phyloP scores from a whole-genome alignment of 2,797 vertebrate genomes.

The Mus caroli region DNA sequence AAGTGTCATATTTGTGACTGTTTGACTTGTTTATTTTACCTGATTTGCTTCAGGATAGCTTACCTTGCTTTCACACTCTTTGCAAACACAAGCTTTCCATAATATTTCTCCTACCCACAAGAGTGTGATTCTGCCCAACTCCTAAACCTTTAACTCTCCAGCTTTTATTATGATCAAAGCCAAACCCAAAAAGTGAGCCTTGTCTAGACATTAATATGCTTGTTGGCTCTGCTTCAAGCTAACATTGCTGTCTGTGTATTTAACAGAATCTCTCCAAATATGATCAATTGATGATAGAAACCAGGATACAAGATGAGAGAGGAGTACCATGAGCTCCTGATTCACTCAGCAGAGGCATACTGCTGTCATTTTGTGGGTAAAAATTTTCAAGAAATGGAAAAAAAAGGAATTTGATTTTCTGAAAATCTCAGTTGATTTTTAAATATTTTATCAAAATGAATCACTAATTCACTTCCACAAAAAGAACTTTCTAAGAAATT shows the following conservation, averaged over 20 bases:
- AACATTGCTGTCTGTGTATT: slow-evolving; percentile 13
- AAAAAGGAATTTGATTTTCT: background rate
- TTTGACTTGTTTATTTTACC: background rate
- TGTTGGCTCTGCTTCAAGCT: background rate
- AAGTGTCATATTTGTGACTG: background rate
- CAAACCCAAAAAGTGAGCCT: background rate
- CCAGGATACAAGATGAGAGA: background rate
- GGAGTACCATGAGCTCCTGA: background rate
- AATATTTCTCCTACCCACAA: background rate
- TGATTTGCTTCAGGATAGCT: background rate
- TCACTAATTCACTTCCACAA: background rate
- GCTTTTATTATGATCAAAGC: background rate
- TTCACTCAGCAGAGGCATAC: background rate
- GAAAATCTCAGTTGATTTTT: background rate
- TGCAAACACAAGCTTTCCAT: background rate
- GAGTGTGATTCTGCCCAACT: background rate
- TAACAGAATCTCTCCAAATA: background rate
- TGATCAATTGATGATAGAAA: background rate
- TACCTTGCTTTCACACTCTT: background rate
- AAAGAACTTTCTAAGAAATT: slow-evolving; percentile 17
- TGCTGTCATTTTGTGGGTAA: background rate
- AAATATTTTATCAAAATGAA: background rate
- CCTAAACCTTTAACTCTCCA: background rate
- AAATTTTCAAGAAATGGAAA: background rate
- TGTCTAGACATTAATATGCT: background rate